Evolutionary conservation across 2,888 invertebrate species (phyloP).

Genomic region (Cylloceria caligata): DNA sequence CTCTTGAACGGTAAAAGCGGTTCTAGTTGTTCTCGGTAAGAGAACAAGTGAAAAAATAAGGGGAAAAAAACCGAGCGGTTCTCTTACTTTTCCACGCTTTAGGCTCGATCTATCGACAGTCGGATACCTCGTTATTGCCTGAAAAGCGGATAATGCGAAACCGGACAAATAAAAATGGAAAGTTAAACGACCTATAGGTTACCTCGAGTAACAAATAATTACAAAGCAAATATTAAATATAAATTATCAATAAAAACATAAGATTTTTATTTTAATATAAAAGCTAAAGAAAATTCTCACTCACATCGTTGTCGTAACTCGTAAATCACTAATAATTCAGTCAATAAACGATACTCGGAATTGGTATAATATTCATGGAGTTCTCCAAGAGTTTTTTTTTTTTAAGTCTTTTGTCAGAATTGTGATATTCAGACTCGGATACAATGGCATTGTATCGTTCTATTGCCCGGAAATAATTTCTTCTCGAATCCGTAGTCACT

Average conservation of each 20-base stretch:
- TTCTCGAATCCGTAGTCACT: background rate
- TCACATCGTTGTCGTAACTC: background rate
- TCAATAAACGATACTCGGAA: background rate
- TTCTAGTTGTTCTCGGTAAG: slow-evolving; percentile 26
- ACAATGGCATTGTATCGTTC: background rate
- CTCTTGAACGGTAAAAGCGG: slow-evolving; percentile 60
- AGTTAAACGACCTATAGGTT: slow-evolving; percentile 16
- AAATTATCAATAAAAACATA: background rate
- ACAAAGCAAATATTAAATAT: background rate
- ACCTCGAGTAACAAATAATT: background rate
- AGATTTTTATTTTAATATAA: background rate
- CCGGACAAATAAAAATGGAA: slow-evolving; percentile 12
- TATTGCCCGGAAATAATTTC: background rate
- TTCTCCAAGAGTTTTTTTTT: too few species aligned
- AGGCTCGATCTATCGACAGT: slow-evolving; percentile 24
- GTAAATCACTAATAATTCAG: background rate
- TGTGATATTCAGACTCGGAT: too few species aligned
- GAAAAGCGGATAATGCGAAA: slow-evolving; percentile 10
- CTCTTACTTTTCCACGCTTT: slow-evolving; percentile 47
- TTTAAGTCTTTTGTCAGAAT: too few species aligned
- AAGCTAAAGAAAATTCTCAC: background rate
- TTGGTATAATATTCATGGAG: too few species aligned
- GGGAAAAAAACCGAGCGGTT: slow-evolving; percentile 40
- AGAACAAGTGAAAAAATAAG: slow-evolving; percentile 19
- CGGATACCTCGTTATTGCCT: slow-evolving; percentile 27